A percentile compares a stretch with the other conserved stretches of the same genome.
Evolutionary conservation across 1,140 invertebrate species (phyloP).

Genomic region (Drosophila willistoni): DNA sequence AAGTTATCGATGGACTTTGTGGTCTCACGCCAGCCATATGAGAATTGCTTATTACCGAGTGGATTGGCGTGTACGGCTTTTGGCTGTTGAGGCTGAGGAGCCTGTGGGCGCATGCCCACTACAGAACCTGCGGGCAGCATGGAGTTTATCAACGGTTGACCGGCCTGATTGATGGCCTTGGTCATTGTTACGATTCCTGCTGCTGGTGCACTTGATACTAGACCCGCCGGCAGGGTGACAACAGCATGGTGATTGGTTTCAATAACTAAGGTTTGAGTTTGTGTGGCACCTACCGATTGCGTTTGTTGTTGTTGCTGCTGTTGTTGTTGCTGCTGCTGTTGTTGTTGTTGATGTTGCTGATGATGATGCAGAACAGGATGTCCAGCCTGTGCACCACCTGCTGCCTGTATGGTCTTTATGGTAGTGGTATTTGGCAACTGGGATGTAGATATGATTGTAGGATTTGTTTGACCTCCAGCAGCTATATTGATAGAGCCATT

Average conservation of each 20-base stretch:
- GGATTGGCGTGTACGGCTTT: slow-evolving; percentile 89
- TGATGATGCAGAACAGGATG: slow-evolving; percentile 57
- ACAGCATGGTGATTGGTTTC: slow-evolving; percentile 83
- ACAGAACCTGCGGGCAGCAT: slow-evolving; percentile 91
- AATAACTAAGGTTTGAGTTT: slow-evolving; percentile 83
- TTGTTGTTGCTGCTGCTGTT: slow-evolving; percentile 59
- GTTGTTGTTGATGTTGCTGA: slow-evolving; percentile 50
- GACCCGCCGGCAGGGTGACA: slow-evolving; percentile 82
- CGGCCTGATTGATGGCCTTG: slow-evolving; percentile 82
- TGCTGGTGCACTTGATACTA: slow-evolving; percentile 83
- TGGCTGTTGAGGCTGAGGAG: slow-evolving; percentile 87
- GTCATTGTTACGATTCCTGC: slow-evolving; percentile 83
- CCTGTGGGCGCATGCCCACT: slow-evolving; percentile 90
- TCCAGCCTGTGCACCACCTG: slow-evolving; percentile 75
- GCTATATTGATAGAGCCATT: slow-evolving; percentile 85
- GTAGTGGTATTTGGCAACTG: slow-evolving; percentile 83
- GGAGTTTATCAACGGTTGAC: slow-evolving; percentile 82
- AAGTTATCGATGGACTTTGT: slow-evolving; percentile 91
- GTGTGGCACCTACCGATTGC: slow-evolving; percentile 83
- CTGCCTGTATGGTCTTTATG: slow-evolving; percentile 84
- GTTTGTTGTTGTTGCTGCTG: slow-evolving; percentile 76
- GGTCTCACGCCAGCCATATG: slow-evolving; percentile 92
- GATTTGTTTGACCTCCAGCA: slow-evolving; percentile 51
- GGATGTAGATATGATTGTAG: slow-evolving; percentile 74
- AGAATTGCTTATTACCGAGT: slow-evolving; percentile 88